phyloP scores from a whole-genome alignment of 2,797 vertebrate species.

The Aphelocoma californica region DNA sequence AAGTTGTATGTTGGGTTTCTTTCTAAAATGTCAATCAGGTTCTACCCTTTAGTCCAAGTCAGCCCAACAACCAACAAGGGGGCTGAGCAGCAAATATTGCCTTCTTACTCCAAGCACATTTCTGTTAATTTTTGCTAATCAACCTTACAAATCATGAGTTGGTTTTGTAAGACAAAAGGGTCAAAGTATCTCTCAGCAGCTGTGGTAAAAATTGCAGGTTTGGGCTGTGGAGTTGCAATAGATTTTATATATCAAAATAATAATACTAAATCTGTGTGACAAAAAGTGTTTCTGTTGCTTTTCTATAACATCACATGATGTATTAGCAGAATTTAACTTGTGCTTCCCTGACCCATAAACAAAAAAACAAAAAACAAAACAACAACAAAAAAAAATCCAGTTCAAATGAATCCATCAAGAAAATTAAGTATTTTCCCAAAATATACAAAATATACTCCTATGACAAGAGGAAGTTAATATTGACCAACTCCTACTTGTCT shows the following conservation, averaged over 20 bases:
- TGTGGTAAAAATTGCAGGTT: not conserved
- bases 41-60: not conserved
- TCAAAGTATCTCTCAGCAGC: not conserved
- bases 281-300: not conserved
- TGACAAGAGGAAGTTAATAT: not conserved
- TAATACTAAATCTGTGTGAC: not conserved
- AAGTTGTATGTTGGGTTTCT: not conserved
- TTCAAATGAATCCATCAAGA: not conserved
- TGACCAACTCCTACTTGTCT: not conserved
- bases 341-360: not conserved
- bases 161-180: not conserved
- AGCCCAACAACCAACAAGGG: not conserved
- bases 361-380: not conserved
- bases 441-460: not conserved
- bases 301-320: not conserved
- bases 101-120: rapidly evolving
- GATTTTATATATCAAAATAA: not conserved
- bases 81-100: not conserved
- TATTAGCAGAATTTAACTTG: not conserved
- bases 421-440: not conserved
- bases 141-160: not conserved
- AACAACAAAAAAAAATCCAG: not conserved
- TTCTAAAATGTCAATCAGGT: not conserved
- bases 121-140: not conserved
- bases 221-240: not conserved